Evolutionary conservation across 2,797 vertebrate genomes (phyloP), one percentile per base, ranked within the genome.

Genomic region (Poecilia wingei): DNA sequence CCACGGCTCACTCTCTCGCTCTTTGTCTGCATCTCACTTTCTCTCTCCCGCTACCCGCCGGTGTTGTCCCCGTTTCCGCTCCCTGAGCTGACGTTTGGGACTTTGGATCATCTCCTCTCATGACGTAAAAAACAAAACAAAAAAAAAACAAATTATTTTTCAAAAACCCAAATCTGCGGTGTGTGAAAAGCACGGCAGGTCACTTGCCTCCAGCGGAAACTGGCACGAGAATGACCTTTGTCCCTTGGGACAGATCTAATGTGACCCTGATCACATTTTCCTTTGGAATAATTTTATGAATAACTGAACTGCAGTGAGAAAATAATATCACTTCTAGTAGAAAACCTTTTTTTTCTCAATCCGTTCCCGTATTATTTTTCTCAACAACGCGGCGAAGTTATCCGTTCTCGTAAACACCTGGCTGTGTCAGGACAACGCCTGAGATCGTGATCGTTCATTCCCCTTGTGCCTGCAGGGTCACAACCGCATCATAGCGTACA

Each of bases 401-500:
- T 51, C 20, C 49, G 2, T 9, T 25, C 22, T 25, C 20, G 20
- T 22, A 9, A 53, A 51, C 49, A 3, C 7, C 49, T 7, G 49
- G 49, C 49, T 22, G 49, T 7, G 2, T 53, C 20, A 22, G 49
- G 20, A 53, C 20, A 8, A 9, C 20, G 20, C 6, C 59, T 51
- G n/a, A 72, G 79, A 71, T 7, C 72, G 28, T 74, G 55, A n/a
- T 75, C 33, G 0, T 72, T 53, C 20, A 0, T 72, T 53, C 20
- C n/a, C 45, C 72, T 74, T 49, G 14, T 89, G 71, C 68, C 82
- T 74, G 79, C 94, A 99, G 98, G 98, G 98, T 91, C 98, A 99
- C 91, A 99, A 99, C 87, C 98, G 98, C 79, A 98, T 99, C 96
- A 99, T 99, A 88, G 98, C 98, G 53, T 99, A 99, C 95, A 99